Conservation (phyloP, 2,797 vertebrate species). For the Hydrocynus forskahlii region DNA sequence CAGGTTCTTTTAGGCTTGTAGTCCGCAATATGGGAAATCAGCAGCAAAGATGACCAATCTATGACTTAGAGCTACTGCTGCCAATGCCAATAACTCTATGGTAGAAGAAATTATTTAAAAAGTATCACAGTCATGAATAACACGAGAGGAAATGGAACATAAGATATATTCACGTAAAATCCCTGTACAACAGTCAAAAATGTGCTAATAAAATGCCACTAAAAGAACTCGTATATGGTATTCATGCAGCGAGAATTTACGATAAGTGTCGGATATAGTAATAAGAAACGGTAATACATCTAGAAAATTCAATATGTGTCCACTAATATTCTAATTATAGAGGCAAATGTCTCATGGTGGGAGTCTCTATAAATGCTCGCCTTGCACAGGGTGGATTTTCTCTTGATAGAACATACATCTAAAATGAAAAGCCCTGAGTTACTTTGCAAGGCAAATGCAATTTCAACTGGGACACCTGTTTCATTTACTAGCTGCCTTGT, state of each 20-base stretch:
- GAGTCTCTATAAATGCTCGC: not conserved
- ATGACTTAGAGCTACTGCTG: not conserved
- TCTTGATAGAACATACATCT: conserved; percentile 2
- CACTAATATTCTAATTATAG: not conserved
- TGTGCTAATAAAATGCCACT: not conserved
- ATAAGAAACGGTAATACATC: not conserved
- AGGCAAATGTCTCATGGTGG: not conserved
- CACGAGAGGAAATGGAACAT: not conserved
- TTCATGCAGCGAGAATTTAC: not conserved
- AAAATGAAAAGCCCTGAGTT: conserved; percentile 27
- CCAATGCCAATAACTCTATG: not conserved
- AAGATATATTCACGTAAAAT: not conserved
- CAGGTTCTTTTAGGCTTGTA: not conserved
- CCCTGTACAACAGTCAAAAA: not conserved
- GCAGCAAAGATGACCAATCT: not conserved
- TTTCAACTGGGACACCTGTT: conserved; percentile 36
- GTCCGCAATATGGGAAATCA: not conserved
- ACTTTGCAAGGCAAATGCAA: conserved; percentile 59
- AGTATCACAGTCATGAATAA: not conserved
- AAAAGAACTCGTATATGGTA: not conserved
- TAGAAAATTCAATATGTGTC: not conserved
- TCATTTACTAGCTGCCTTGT: conserved; percentile 40
- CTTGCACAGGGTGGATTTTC: conserved; percentile 6
- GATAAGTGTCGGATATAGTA: not conserved
- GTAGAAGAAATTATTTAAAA: not conserved